These are phyloP conservation scores for Ptilorrhoa leucosticta DNA, from an alignment of 2,113 vertebrate genomes.

Conservation along the genomic window DNA sequence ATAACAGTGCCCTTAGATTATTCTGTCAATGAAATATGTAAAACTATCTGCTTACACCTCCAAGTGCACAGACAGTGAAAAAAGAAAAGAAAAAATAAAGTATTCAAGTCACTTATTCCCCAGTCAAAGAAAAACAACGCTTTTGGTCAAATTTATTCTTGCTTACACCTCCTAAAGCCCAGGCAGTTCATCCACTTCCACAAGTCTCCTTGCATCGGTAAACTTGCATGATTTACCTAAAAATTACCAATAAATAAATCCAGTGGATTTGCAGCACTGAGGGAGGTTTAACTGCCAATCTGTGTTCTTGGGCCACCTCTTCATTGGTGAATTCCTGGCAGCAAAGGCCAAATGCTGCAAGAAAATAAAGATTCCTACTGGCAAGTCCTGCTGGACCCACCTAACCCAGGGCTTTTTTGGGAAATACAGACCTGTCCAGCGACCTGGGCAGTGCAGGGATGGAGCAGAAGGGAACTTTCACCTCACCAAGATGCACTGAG, in stretches of 20 bases:
- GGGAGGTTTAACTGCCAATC: not conserved
- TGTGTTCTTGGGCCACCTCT: not conserved
- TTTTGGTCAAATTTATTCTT: not conserved
- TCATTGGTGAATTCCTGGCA: not conserved
- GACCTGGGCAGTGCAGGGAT: not conserved
- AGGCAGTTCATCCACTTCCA: not conserved
- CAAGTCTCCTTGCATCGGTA: not conserved
- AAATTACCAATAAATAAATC: not conserved
- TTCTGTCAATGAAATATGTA: not conserved
- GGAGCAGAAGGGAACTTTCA: not conserved
- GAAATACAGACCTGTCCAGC: accelerated
- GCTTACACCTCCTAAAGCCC: not conserved
- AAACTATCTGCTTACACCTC: not conserved
- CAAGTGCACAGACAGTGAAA: not conserved
- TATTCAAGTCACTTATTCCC: not conserved
- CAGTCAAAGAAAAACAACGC: not conserved
- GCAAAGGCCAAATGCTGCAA: not conserved
- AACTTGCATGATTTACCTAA: not conserved
- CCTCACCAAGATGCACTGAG: not conserved
- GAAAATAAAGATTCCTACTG: not conserved
- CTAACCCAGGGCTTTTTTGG: not conserved
- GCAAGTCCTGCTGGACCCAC: not conserved
- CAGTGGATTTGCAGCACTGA: not conserved
- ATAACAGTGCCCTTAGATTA: not conserved
- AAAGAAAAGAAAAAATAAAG: not conserved